These are phyloP conservation scores for Odobenus rosmarus DNA, from an alignment of 2,113 vertebrate genomes.

Conservation along the genomic window DNA sequence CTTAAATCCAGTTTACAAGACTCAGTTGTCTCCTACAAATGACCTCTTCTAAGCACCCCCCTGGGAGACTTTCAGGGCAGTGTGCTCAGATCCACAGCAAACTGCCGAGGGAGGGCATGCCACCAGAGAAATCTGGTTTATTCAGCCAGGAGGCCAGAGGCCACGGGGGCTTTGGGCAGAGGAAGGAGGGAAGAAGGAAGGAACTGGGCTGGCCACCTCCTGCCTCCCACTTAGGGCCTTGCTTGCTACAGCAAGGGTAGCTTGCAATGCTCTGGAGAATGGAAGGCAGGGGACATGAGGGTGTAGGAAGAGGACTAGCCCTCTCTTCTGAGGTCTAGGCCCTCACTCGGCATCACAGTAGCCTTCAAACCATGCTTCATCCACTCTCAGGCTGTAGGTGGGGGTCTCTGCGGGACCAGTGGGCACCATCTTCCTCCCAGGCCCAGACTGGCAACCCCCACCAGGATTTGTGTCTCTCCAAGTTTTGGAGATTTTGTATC, in stretches of 20 bases:
- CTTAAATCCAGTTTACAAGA: conserved; percentile 58
- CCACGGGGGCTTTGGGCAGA: not conserved
- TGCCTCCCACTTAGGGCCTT: not conserved
- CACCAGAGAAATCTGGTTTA: not conserved
- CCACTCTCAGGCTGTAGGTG: not conserved
- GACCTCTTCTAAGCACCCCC: not conserved
- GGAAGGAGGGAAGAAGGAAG: accelerated
- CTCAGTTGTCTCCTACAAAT: conserved; percentile 63
- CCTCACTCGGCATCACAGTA: not conserved
- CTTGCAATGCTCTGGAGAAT: not conserved
- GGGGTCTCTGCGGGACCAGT: not conserved
- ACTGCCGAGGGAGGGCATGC: not conserved
- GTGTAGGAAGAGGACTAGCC: not conserved
- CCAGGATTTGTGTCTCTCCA: not conserved
- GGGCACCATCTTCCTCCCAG: not conserved
- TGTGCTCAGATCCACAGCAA: not conserved
- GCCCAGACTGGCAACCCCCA: not conserved
- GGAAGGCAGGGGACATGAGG: not conserved
- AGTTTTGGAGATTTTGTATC: not conserved
- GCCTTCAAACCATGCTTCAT: not conserved
- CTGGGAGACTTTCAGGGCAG: conserved; percentile 59
- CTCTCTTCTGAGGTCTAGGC: not conserved
- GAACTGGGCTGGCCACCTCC: not conserved
- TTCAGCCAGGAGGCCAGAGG: not conserved
- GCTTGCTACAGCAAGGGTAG: not conserved